phyloP scores from a whole-genome alignment of 2,888 invertebrate species.

The Toxonevra muliebris region DNA sequence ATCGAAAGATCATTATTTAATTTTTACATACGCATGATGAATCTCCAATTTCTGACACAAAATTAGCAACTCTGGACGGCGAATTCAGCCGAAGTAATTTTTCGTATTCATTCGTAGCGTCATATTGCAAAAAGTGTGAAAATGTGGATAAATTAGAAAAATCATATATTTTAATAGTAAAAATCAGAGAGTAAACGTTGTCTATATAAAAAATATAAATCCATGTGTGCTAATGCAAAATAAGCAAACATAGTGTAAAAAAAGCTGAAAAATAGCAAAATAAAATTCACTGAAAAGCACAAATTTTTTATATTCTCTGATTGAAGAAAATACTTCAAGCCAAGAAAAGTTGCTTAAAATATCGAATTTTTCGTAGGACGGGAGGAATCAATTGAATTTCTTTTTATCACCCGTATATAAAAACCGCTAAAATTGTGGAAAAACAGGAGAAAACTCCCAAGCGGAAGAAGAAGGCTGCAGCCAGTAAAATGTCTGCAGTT shows the following conservation, averaged over 20 bases:
- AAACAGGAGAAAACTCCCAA: slow-evolving; percentile 65
- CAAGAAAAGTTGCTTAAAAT: background rate
- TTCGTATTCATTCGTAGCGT: slow-evolving; percentile 19
- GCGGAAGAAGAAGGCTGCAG: slow-evolving; percentile 65
- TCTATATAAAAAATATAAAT: too few relatives aligned
- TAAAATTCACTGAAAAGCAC: too few relatives aligned
- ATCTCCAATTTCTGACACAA: background rate
- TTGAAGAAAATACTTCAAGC: too few relatives aligned
- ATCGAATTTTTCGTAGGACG: background rate
- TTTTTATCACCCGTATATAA: slow-evolving; percentile 45
- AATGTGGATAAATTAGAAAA: slow-evolving; percentile 4
- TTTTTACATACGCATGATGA: too few relatives aligned
- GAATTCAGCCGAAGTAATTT: slow-evolving; percentile 11
- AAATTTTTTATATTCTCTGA: too few relatives aligned
- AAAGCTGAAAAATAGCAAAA: too few relatives aligned
- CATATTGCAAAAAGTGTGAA: slow-evolving; percentile 12
- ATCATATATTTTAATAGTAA: background rate
- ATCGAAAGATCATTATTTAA: too few relatives aligned
- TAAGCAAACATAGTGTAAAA: too few relatives aligned
- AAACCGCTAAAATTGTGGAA: slow-evolving; percentile 65
- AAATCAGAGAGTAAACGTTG: too few relatives aligned
- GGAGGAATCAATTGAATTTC: slow-evolving; percentile 21
- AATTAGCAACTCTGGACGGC: slow-evolving; percentile 2
- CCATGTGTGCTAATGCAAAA: too few relatives aligned
- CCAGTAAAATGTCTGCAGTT: slow-evolving; percentile 66